Base-by-base conservation (phyloP, 2,113 vertebrate genomes). In the Microtus ochrogaster region DNA sequence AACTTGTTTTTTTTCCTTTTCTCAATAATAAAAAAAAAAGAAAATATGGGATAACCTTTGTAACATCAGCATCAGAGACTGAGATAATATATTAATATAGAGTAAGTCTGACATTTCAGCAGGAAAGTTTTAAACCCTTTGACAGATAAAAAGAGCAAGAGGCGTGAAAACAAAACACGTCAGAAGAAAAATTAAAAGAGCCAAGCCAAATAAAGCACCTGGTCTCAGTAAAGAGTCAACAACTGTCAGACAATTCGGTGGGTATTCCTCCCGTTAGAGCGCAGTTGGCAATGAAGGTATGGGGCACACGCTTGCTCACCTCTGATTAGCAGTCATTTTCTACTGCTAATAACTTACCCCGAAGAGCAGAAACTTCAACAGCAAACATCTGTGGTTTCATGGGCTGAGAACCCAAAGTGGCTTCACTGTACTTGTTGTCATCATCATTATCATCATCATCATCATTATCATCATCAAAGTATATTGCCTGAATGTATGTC, bases 341-440 rank as follows among this genome's bases (percentile, higher is more conserved):
- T 92, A 19, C 68, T 78, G 22, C 73, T 81, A 85, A 81, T 73
- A 79, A n/a, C 44, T 85, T 76, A 70, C 10, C 13, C 30, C 58
- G 76, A 85, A 91, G 36, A 33, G 33, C 21, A 91, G 82, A 78
- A 78, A 84, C 11, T 90, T 86, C 84, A 90, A 39, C 9, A 94
- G 28, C 28, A 89, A 30, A 41, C n/a, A 41, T 30, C 73, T 8
- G 55, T n/a, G 47, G 24, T 52, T 90, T 94, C 86, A n/a, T 52
- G 19, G 49, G 5, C 36, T 73, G 44, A 49, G 49, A 55, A 41
- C 41, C 61, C 17, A 58, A 41, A 70, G 7, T 63, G 14, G 49
- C 76, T 90, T 63, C 41, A 30, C 7, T 65, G n/a, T 39, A 73
- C 24, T 8, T 9, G 7, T 82, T 19, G 7, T 79, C 10, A 22